A percentile compares a stretch with the other conserved stretches of the same genome.
These are phyloP conservation scores for Polypedilum pembai DNA, from an alignment of 1,140 invertebrate genomes.

Conservation along the genomic window DNA sequence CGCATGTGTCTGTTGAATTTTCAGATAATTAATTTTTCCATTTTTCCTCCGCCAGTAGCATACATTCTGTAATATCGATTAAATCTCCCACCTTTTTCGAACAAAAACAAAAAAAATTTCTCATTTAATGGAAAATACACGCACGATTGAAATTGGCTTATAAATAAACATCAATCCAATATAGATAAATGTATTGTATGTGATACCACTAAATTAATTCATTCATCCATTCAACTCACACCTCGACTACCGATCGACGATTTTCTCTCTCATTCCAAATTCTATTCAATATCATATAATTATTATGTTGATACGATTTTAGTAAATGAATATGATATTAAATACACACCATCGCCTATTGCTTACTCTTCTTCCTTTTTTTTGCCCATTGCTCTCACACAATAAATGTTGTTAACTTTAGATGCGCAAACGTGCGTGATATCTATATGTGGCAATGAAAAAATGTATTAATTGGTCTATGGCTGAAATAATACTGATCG, in stretches of 20 bases:
- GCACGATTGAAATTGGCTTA: slow-evolving; percentile 15
- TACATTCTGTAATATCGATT: too few relatives aligned
- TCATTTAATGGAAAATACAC: slow-evolving; percentile 20
- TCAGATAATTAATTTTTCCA: too few relatives aligned
- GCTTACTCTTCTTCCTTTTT: neutral
- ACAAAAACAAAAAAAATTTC: neutral
- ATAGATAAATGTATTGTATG: neutral
- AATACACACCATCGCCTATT: neutral
- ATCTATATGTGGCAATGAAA: neutral
- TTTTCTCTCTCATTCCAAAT: neutral
- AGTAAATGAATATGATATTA: slow-evolving; percentile 25
- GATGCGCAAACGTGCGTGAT: neutral
- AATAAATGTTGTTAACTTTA: slow-evolving; percentile 4
- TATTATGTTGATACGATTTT: slow-evolving; percentile 26
- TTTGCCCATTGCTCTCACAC: neutral
- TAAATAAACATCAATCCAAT: slow-evolving; percentile 24
- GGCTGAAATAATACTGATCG: neutral
- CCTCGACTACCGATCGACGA: neutral
- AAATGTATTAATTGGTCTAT: slow-evolving; percentile 7
- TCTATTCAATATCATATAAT: slow-evolving; percentile 24
- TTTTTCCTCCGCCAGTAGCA: too few relatives aligned
- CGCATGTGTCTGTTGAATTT: too few relatives aligned
- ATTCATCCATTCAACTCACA: slow-evolving; percentile 4
- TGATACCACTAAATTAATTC: neutral
- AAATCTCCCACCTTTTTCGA: too few relatives aligned